Evolutionary conservation across 2,797 vertebrate species (phyloP), one percentile per base, ranked within the genome.

Genomic region (Serranus cabrilla): DNA sequence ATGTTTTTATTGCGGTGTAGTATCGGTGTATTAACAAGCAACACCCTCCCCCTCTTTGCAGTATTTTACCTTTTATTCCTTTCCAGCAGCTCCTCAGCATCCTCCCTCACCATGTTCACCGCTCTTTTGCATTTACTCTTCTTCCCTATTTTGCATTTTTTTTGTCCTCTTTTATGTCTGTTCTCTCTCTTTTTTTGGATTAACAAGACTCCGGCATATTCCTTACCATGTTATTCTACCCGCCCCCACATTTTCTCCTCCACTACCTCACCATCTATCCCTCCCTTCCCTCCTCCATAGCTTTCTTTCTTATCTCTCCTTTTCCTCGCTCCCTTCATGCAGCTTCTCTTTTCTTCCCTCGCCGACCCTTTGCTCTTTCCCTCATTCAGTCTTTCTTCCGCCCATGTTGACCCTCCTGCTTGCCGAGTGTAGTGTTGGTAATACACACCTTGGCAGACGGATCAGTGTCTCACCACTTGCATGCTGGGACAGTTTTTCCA

Each of bases 401-500:
- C 25, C 63, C 60, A 7, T 72, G 70, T 70, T 85, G 78, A 81
- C 72, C 72, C 75, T 83, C 7, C 59, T 4, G 4, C 43, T 78
- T 34, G 27, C 70, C 66, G 43, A 76, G 78, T 51, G 51, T 66
- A 34, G 65, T 72, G 71, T 78, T 72, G 74, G 87, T 90, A 92
- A 92, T 80, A 80, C 86, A 93, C 78, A 90, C 89, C 87, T 92
- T 60, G 55, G 77, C 73, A 81, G 73, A 66, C 14, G 20, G 89
- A 90, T 92, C 86, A 67, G 84, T 87, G 83, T 90, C 85, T 84
- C 71, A 51, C 85, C 87, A 74, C 51, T 81, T 85, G 85, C 85
- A 84, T 90, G 85, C 86, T 85, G 86, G 89, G 88, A 90, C 63
- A 87, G 81, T 73, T 83, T 89, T 91, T 93, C 90, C 87, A 88